These are phyloP conservation scores for Stigmatopora nigra DNA, from an alignment of 2,113 vertebrate genomes.

Conservation along the genomic window DNA sequence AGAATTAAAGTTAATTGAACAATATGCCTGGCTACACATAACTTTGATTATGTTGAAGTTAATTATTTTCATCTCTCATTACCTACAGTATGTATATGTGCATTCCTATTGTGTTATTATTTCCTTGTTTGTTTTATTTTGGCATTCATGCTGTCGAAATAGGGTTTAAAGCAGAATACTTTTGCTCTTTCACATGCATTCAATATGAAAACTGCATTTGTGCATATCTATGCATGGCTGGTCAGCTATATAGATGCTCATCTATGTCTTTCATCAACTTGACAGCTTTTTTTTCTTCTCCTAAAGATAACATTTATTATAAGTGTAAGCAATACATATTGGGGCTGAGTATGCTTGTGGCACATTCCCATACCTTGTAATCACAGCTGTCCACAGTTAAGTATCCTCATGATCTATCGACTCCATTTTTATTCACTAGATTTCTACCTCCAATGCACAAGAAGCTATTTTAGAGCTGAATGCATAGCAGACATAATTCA, in stretches of 20 bases:
- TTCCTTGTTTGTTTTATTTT: background rate
- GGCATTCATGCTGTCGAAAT: slow-evolving; percentile 52
- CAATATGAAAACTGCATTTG: slow-evolving; percentile 64
- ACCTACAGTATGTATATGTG: background rate
- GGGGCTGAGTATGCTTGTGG: slow-evolving; percentile 66
- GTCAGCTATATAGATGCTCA: slow-evolving; percentile 74
- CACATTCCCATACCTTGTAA: slow-evolving; percentile 68
- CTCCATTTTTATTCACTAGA: slow-evolving; percentile 69
- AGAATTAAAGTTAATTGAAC: slow-evolving; percentile 60
- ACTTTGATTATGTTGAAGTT: slow-evolving; percentile 42
- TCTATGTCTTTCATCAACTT: slow-evolving; percentile 79
- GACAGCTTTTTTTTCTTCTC: slow-evolving; percentile 72
- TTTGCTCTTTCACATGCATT: slow-evolving; percentile 29
- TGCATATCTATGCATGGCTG: slow-evolving; percentile 75
- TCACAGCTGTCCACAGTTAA: slow-evolving; percentile 71
- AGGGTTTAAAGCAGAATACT: slow-evolving; percentile 47
- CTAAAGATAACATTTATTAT: slow-evolving; percentile 77
- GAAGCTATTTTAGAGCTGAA: slow-evolving; percentile 47
- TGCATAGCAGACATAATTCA: slow-evolving; percentile 49
- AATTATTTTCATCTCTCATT: background rate
- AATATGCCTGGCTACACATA: slow-evolving; percentile 50
- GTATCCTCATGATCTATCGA: slow-evolving; percentile 73
- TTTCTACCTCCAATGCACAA: slow-evolving; percentile 54
- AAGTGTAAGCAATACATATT: slow-evolving; percentile 72
- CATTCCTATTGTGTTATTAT: no score